Base-by-base conservation (phyloP, 2,797 vertebrate genomes). In the Myotis daubentonii region DNA sequence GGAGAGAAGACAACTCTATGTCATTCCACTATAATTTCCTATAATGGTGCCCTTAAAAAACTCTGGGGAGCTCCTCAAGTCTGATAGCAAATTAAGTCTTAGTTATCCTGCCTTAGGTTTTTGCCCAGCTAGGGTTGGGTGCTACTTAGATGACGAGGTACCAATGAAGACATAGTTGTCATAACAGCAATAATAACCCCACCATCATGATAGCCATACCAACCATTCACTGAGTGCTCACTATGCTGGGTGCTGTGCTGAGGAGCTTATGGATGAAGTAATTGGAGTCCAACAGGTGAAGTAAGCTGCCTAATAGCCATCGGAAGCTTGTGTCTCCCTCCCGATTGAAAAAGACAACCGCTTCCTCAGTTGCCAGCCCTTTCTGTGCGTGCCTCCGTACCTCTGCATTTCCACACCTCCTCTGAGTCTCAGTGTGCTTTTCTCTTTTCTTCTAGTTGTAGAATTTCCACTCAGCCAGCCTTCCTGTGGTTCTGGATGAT, bases 11-110 rank as follows among this genome's bases (percentile, higher is more conserved):
- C 17, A 53, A 38, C 10, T 30, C 19, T 57, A 5, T 16, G 19
- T 33, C 49, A 55, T 38, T 57, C 23, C 44, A 55, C 3, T 65
- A 23, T 11, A 51, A 51, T 71, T 89, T 68, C 47, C 33, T 70
- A 68, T 30, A 11, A 60, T 25, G 8, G 47, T 8, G 41, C 78
- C 20, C 11, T 47, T 41, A 80, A 70, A 66, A 85, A 68, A 66
- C 16, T 16, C 44, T 51, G 28, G 30, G 23, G 74, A 20, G 23
- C 38, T 94, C 20, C 71, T 68, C 13, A 81, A 60, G 5, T 53
- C 68, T 60, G 16, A 55, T 5, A 80, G 57, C 23, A 89, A 71
- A 80, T 79, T 87, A 25, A 33, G 28, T 30, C 89, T 75, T 16
- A 60, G 53, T n/a, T 44, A 16, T 55, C 23, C 6, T 57, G 12